phyloP scores from a whole-genome alignment of 2,113 vertebrate species.

The Peromyscus maniculatus region DNA sequence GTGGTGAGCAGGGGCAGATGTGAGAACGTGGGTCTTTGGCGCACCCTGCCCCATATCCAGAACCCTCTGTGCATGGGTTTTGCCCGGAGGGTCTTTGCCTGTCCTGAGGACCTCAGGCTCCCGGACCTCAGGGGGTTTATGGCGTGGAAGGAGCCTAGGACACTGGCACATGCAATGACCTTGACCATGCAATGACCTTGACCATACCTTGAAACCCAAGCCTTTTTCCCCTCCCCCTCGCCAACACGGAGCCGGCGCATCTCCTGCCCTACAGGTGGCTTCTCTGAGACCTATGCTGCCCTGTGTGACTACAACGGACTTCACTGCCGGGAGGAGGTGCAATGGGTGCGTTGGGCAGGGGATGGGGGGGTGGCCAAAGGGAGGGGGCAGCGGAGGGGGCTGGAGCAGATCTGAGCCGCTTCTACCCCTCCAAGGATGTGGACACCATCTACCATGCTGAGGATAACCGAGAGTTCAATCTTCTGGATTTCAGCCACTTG shows the following conservation, averaged over 20 bases:
- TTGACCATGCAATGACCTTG: conserved; percentile 65
- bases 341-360: conserved; percentile 83
- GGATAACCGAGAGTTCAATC: conserved; percentile 95
- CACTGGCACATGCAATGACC: conserved; percentile 33
- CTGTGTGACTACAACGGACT: conserved; percentile 94
- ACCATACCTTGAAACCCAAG: conserved; percentile 53
- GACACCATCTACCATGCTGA: conserved; percentile 97
- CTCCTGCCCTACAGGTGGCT: conserved; percentile 83
- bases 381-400: not conserved
- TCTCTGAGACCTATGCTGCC: conserved; percentile 92
- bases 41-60: not conserved
- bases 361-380: conserved; percentile 27
- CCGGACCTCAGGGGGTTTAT: conserved; percentile 1
- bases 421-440: conserved; percentile 89
- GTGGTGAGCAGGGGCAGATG: conserved; percentile 87
- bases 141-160: not conserved
- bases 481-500: conserved; percentile 94
- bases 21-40: not conserved
- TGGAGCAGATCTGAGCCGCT: conserved; percentile 32
- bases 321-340: conserved; percentile 87
- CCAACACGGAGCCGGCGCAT: not conserved
- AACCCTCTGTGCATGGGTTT: not conserved
- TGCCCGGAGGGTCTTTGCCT: not conserved
- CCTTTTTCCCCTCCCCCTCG: not conserved
- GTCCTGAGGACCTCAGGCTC: not conserved